Conservation (phyloP, 1,140 invertebrate genomes). For the Leptinotarsa texana region DNA sequence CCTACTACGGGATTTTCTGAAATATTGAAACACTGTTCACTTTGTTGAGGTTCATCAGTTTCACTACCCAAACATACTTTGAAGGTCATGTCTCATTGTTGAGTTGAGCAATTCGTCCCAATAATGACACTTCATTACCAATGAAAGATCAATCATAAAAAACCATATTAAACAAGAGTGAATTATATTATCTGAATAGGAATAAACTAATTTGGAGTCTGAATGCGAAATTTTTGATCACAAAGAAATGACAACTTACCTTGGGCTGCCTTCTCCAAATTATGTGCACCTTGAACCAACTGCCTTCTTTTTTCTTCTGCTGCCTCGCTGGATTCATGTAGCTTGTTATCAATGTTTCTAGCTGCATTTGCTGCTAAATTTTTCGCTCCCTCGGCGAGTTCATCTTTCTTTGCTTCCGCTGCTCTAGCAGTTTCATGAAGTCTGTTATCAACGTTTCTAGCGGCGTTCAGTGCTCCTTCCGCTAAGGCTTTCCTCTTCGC, state of each 20-base stretch:
- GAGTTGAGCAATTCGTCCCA: too few relatives aligned
- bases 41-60: too few relatives aligned
- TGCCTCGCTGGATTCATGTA: conserved; percentile 27
- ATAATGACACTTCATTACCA: too few relatives aligned
- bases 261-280: conserved; percentile 25
- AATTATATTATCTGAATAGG: too few relatives aligned
- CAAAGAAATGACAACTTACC: conserved; percentile 10
- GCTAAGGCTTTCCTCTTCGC: conserved; percentile 6
- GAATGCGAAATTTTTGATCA: too few relatives aligned
- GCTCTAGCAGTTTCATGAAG: conserved; percentile 18
- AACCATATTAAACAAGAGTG: too few relatives aligned
- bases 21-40: too few relatives aligned
- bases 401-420: conserved; percentile 11
- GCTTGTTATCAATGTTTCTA: conserved; percentile 31
- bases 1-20: too few relatives aligned
- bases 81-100: too few relatives aligned
- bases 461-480: conserved; percentile 14
- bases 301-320: conserved; percentile 22
- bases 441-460: conserved; percentile 22
- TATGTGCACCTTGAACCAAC: conserved; percentile 32
- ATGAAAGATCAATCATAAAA: too few relatives aligned
- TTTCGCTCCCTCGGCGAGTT: conserved; percentile 14
- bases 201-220: too few relatives aligned
- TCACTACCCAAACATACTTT: too few relatives aligned
- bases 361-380: conserved; percentile 19